Evolutionary conservation across 2,113 vertebrate species (phyloP), one percentile per base, ranked within the genome.

Genomic region (Silurus glanis): DNA sequence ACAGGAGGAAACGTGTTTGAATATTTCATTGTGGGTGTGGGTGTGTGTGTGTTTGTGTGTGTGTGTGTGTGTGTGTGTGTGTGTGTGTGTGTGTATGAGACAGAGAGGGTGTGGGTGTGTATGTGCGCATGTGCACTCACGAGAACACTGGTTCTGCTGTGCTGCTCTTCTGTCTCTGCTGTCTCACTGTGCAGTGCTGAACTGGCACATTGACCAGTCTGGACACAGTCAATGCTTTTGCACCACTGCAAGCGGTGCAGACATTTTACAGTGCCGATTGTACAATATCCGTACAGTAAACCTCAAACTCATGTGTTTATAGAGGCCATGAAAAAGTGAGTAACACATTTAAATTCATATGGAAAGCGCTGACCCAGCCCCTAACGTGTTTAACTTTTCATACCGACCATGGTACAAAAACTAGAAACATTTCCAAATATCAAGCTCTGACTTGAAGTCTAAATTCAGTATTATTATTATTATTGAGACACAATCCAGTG

Each of bases 131-230:
- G 83, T 81, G 82, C 76, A 25, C n/a, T 62, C 64, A 71, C 51
- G 74, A 55, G 9, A 83, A 76, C 56, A 56, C 87, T 83, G 28
- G 85, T 56, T 83, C 85, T 76, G 80, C 69, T 86, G 85, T 83
- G 80, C 80, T 83, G 80, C 80, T 76, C 79, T 75, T 86, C 67
- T 37, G 56, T 84, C 64, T 87, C 67, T 88, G 87, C 87, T 86
- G 80, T 67, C 69, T 85, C 64, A 49, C 28, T 83, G 67, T 78
- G 71, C 61, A 82, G 59, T 90, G 89, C 85, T 90, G 85, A 90
- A 86, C 59, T 59, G 72, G 87, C 82, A 80, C 82, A 86, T 86
- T 90, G 87, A 88, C 82, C 85, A 78, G 81, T 88, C 84, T 83
- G 8, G 23, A 79, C 67, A 72, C 72, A 59, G 84, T 88, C 81